A percentile compares a stretch with the other conserved stretches of the same genome.
phyloP scores from a whole-genome alignment of 2,113 vertebrate genomes.

The Halcyon malimbica region DNA sequence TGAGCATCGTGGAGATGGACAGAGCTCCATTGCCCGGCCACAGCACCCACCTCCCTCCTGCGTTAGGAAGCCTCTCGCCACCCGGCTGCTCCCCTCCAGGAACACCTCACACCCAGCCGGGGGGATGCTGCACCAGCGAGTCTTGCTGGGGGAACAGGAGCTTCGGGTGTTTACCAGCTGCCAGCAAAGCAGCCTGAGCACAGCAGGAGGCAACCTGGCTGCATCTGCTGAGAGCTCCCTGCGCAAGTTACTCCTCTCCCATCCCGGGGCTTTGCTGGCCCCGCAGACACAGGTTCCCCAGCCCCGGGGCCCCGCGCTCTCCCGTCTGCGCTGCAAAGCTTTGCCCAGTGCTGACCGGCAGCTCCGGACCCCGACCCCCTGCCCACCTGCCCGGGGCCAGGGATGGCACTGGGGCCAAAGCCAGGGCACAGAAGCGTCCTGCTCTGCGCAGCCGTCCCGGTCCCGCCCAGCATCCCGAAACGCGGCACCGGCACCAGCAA shows the following conservation, averaged over 20 bases:
- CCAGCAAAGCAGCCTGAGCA: neutral
- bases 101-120: accelerated
- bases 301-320: accelerated
- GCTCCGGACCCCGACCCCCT: neutral
- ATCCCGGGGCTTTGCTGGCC: neutral
- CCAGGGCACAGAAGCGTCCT: accelerated
- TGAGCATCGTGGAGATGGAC: accelerated
- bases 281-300: neutral
- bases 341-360: neutral
- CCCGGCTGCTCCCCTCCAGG: neutral
- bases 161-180: accelerated
- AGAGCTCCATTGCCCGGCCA: neutral
- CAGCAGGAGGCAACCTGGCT: neutral
- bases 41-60: accelerated
- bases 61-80: accelerated
- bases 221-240: neutral
- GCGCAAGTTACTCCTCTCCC: neutral
- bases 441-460: neutral
- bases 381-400: neutral
- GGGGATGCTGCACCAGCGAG: neutral
- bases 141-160: accelerated
- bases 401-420: neutral
- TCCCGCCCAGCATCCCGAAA: accelerated
- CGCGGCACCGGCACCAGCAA: accelerated
- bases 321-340: accelerated